Evolutionary conservation across 2,797 vertebrate genomes (phyloP).

Genomic region (Nannoperca obscura): DNA sequence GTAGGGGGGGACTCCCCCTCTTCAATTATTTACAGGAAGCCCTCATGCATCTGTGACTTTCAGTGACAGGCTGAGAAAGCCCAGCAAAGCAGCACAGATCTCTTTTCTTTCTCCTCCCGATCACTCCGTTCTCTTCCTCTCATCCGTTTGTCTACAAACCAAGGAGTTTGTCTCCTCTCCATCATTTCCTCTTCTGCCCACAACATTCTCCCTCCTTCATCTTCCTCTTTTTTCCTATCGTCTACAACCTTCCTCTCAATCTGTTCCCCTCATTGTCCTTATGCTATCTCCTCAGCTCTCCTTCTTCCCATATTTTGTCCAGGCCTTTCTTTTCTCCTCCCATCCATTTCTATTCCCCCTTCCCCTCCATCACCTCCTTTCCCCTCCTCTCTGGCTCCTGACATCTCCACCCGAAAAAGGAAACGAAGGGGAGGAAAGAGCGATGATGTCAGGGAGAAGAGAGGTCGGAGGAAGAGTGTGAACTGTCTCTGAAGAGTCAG

Average conservation of each 20-base stretch:
- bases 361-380: slow-evolving; percentile 12
- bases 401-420: slow-evolving; percentile 42
- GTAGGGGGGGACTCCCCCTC: slow-evolving; percentile 72
- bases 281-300: slow-evolving; percentile 38
- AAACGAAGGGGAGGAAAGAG: slow-evolving; percentile 31
- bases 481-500: slow-evolving; percentile 70
- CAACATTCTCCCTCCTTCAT: neutral
- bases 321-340: slow-evolving; percentile 21
- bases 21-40: slow-evolving; percentile 82
- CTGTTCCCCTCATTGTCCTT: slow-evolving; percentile 26
- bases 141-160: slow-evolving; percentile 43
- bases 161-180: too few species aligned
- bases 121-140: slow-evolving; percentile 30
- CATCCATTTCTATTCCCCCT: neutral
- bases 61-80: slow-evolving; percentile 69
- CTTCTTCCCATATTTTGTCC: slow-evolving; percentile 38
- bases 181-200: neutral
- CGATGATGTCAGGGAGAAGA: slow-evolving; percentile 54
- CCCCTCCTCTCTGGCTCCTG: slow-evolving; percentile 32
- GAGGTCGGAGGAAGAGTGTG: slow-evolving; percentile 54
- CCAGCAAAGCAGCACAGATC: slow-evolving; percentile 71
- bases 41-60: slow-evolving; percentile 76
- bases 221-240: neutral
- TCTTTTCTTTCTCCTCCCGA: slow-evolving; percentile 51
- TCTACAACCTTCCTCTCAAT: slow-evolving; percentile 5